phyloP scores from a whole-genome alignment of 2,888 invertebrate genomes.

The Andrena bicolor region DNA sequence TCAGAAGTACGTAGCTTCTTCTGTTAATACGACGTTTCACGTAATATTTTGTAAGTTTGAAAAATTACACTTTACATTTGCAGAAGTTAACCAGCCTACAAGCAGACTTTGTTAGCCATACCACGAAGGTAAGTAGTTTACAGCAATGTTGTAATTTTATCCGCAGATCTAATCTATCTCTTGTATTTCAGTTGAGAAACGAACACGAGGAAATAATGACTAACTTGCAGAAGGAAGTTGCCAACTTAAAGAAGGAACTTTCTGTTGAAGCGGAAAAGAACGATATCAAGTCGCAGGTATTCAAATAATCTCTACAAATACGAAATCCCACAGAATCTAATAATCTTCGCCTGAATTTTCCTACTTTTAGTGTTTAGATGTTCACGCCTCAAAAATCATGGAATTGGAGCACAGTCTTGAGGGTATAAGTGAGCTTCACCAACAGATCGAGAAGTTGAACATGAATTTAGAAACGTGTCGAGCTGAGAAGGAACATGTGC shows the following conservation, averaged over 20 bases:
- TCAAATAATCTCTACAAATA: slow-evolving; percentile 11
- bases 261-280: slow-evolving; percentile 13
- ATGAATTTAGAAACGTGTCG: slow-evolving; percentile 57
- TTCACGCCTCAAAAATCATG: slow-evolving; percentile 49
- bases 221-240: slow-evolving; percentile 16
- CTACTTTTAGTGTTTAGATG: slow-evolving; percentile 61
- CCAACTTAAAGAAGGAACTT: slow-evolving; percentile 24
- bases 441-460: slow-evolving; percentile 57
- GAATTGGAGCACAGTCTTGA: slow-evolving; percentile 59
- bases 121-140: slow-evolving; percentile 35
- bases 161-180: neutral
- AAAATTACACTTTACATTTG: slow-evolving; percentile 31
- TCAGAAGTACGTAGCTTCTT: slow-evolving; percentile 32
- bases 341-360: neutral
- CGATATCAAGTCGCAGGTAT: slow-evolving; percentile 50
- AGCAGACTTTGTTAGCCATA: slow-evolving; percentile 35
- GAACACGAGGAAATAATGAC: slow-evolving; percentile 40
- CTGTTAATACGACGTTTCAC: slow-evolving; percentile 10
- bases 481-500: slow-evolving; percentile 53
- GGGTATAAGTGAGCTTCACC: slow-evolving; percentile 32
- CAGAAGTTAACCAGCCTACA: slow-evolving; percentile 34
- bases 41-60: neutral
- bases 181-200: slow-evolving; percentile 40
- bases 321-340: neutral
- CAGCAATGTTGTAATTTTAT: neutral